Evolutionary conservation across 1,140 invertebrate species (phyloP).

Genomic region (Prorops nasuta): DNA sequence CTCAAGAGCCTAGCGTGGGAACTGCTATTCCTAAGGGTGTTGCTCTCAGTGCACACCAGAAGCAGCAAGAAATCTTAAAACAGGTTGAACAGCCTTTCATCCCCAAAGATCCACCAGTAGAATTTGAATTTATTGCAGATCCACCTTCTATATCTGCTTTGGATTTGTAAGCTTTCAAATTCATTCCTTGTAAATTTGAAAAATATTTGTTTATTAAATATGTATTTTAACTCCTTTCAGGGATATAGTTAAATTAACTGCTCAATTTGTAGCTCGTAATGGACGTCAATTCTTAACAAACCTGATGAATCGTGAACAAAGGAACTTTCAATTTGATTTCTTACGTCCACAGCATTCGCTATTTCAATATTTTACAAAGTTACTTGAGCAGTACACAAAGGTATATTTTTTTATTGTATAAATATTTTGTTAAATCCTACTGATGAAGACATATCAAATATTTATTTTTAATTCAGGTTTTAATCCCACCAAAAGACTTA

Average conservation of each 20-base stretch:
- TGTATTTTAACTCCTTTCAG: slow-evolving; percentile 57
- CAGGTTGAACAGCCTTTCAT: slow-evolving; percentile 85
- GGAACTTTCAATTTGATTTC: slow-evolving; percentile 99
- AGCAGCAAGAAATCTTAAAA: slow-evolving; percentile 86
- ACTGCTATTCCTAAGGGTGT: slow-evolving; percentile 53
- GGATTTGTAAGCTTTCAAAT: slow-evolving; percentile 73
- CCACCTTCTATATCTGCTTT: slow-evolving; percentile 98
- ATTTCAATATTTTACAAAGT: slow-evolving; percentile 97
- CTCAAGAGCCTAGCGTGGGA: slow-evolving; percentile 49
- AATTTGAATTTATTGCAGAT: slow-evolving; percentile 98
- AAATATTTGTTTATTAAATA: slow-evolving; percentile 4
- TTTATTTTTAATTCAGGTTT: slow-evolving; percentile 56
- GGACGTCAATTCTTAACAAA: slow-evolving; percentile 97
- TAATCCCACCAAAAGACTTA: slow-evolving; percentile 92
- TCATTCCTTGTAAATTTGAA: slow-evolving; percentile 31
- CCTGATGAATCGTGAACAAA: slow-evolving; percentile 96
- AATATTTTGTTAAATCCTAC: neutral
- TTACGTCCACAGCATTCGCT: slow-evolving; percentile 96
- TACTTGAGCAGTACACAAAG: slow-evolving; percentile 98
- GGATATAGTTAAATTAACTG: slow-evolving; percentile 97
- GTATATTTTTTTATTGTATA: slow-evolving; percentile 43
- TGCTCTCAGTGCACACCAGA: slow-evolving; percentile 74
- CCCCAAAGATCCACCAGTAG: slow-evolving; percentile 91
- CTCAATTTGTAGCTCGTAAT: slow-evolving; percentile 98
- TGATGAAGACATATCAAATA: slow-evolving; percentile 1